Base-by-base conservation (phyloP, 1,140 invertebrate species). In the Ceratina japonica region DNA sequence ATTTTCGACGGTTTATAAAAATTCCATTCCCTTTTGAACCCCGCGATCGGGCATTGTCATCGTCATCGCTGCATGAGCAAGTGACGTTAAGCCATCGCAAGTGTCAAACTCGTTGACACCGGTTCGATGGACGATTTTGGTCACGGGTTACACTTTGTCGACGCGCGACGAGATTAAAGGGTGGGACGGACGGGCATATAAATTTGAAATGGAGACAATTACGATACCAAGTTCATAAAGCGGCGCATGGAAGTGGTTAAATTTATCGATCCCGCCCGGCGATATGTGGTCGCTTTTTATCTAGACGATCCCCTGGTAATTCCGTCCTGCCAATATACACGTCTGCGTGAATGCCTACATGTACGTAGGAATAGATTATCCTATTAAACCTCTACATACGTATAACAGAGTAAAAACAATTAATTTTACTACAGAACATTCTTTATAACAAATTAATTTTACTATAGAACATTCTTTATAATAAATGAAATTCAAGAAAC, bases 161-260 rank as follows among this genome's bases (percentile, higher is more conserved):
- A 49, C 56, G 59, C 44, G 18, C 44, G 44, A 61, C 31, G 64
- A 84, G 83, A 84, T 84, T 84, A 84, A 84, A 84, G 77, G 77
- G 56, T 73, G 58, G 71, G 56, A 68, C 31, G 24, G 0, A n/a
- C 22, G 31, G 13, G 31, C 52, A 72, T 75, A 73, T 83, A 75
- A 84, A 84, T 83, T 84, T 72, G 72, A 71, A 83, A 84, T 83
- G 81, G 73, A 83, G 83, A 84, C 83, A 84, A 84, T 84, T 84
- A 84, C 83, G 83, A 79, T 72, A 62, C 66, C 80, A 81, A 86
- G 88, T 89, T 85, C 83, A 87, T 87, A 88, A 89, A 88, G 82
- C 80, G 81, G 58, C 78, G 79, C 65, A 69, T 79, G 68, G 82
- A 87, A 82, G 78, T 79, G 80, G 81, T 76, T 79, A 81, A 86